Evolutionary conservation across 2,113 vertebrate species (phyloP), one percentile per base, ranked within the genome.

Genomic region (Neolamprologus hecqui): DNA sequence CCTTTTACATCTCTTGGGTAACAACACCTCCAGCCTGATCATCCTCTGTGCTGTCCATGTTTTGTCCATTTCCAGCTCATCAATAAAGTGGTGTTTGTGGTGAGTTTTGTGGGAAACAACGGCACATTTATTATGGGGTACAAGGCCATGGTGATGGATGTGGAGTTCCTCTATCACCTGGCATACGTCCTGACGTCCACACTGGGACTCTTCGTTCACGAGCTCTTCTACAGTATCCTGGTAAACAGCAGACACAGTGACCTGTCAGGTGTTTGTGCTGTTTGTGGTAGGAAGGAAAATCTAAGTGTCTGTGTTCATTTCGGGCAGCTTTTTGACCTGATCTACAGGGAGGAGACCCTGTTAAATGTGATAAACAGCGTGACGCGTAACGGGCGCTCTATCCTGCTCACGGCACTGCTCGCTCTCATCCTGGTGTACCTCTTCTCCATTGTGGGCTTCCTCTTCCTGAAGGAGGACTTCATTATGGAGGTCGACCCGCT

Each of bases 301-400:
- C 28, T 73, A 54, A 40, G 60, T 28, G 35, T 68, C n/a, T 58
- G 8, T 40, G 42, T 42, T 21, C 3, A 6, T 54, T 14, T 7
- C 1, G 9, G 45, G 75, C 93, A 99, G 98, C 97, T 99, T 31
- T 99, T 99, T 86, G 99, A 99, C 94, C 96, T 99, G 93, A 99
- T 99, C 96, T 99, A 99, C 94, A 97, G 98, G 0, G 99, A 99
- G 96, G 99, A 99, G 96, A 99, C 99, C 0, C 96, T 99, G 85
- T 98, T 99, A 60, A 99, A 99, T 2, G 99, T 99, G 90, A 99
- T 99, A 90, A 99, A 99, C 91, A 99, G 98, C 1, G 99, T 99
- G 94, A 99, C 99, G 0, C 97, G 98, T 5, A 99, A 99, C 1
- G 99, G 99, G 2, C 98, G 99, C 91, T 99, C 99, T 91, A 99